Conservation (phyloP, 2,888 invertebrate species). For the Troides helena region DNA sequence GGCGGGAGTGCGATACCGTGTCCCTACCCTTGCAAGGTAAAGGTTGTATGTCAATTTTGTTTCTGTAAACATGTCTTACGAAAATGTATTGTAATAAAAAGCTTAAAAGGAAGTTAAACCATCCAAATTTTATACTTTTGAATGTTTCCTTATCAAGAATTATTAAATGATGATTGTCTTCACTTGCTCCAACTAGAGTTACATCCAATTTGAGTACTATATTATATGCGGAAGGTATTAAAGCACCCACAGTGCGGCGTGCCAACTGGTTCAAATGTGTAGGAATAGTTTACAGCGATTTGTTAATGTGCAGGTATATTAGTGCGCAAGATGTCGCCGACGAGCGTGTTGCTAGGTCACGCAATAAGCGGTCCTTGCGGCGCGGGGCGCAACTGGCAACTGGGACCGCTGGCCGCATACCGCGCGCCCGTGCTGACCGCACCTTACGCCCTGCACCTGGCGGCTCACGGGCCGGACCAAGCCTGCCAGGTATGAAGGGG, state of each 20-base stretch:
- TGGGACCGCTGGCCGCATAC: constrained; percentile 78
- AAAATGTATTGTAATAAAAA: too few relatives aligned
- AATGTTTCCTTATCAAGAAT: too few relatives aligned
- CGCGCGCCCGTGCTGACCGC: constrained; percentile 76
- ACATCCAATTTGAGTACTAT: too few relatives aligned
- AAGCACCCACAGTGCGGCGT: too few relatives aligned
- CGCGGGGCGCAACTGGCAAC: constrained; percentile 68
- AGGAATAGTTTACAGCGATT: too few relatives aligned
- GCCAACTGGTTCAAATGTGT: too few relatives aligned
- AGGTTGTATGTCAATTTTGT: neutral
- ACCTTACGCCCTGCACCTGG: constrained; percentile 77
- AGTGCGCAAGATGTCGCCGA: constrained; percentile 79
- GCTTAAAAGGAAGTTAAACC: too few relatives aligned
- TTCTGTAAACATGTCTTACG: too few relatives aligned
- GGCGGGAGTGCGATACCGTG: constrained; percentile 78
- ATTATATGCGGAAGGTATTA: too few relatives aligned
- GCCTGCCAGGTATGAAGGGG: constrained; percentile 30
- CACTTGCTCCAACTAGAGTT: too few relatives aligned
- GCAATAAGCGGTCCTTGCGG: constrained; percentile 35
- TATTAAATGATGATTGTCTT: too few relatives aligned
- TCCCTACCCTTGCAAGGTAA: constrained; percentile 80
- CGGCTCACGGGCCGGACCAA: constrained; percentile 68
- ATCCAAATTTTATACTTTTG: too few relatives aligned
- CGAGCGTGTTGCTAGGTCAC: constrained; percentile 70
- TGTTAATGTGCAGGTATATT: constrained; percentile 60